phyloP scores from a whole-genome alignment of 2,888 invertebrate genomes.

The Catocala nupta region DNA sequence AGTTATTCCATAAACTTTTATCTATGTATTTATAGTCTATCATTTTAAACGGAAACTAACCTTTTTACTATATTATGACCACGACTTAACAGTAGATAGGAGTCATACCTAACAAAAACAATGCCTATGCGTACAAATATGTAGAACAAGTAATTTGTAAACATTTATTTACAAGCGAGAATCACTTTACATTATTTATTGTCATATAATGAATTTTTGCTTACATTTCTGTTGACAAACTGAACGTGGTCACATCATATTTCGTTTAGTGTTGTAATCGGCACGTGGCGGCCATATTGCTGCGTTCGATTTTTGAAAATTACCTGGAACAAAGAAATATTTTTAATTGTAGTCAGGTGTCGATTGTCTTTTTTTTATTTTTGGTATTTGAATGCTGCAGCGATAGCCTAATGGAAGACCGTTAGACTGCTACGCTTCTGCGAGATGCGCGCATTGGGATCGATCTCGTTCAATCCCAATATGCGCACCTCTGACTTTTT shows the following conservation, averaged over 20 bases:
- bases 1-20: too few relatives aligned
- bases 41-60: too few relatives aligned
- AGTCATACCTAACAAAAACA: constrained; percentile 9
- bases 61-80: neutral
- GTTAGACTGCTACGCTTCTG: too few relatives aligned
- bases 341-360: neutral
- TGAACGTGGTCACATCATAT: constrained; percentile 38
- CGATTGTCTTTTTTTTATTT: neutral
- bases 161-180: constrained; percentile 33
- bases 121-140: constrained; percentile 16
- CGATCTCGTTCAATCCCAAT: too few relatives aligned
- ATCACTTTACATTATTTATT: constrained; percentile 25
- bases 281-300: constrained; percentile 45
- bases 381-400: neutral
- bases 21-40: too few relatives aligned
- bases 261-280: constrained; percentile 34
- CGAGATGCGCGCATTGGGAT: too few relatives aligned
- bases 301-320: constrained; percentile 29
- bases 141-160: constrained; percentile 22
- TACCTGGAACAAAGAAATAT: constrained; percentile 45
- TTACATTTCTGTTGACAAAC: constrained; percentile 21
- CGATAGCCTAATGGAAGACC: too few relatives aligned
- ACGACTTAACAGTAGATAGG: neutral
- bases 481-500: too few relatives aligned
- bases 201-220: constrained; percentile 19